Percentiles rank a stretch among this genome's conserved stretches.
Conservation (phyloP, 2,797 vertebrate genomes). For the Gymnoscopelus microlampas region DNA sequence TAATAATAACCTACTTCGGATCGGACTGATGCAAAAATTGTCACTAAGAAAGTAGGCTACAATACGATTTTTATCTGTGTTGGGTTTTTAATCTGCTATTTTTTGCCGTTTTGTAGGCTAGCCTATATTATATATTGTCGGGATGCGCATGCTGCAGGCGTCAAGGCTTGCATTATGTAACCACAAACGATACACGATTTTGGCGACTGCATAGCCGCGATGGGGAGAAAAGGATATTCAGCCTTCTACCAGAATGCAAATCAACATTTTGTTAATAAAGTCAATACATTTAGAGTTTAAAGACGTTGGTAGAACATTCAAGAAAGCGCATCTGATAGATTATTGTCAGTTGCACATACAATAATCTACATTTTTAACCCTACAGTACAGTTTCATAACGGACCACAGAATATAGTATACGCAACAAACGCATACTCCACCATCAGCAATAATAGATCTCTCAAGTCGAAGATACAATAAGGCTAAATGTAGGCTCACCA, state of each 20-base stretch:
- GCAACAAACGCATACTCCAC: background rate
- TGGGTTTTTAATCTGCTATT: slow-evolving; percentile 33
- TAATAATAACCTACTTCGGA: background rate
- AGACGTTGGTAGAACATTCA: too few species aligned
- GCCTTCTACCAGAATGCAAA: background rate
- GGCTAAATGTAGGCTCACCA: slow-evolving; percentile 66
- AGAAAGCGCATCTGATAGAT: too few species aligned
- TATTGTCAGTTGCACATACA: too few species aligned
- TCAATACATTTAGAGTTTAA: too few species aligned
- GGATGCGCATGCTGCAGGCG: slow-evolving; percentile 3
- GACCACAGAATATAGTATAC: background rate
- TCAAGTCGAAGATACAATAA: background rate
- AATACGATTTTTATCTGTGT: background rate
- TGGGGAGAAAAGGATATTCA: too few species aligned
- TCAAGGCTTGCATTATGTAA: slow-evolving; percentile 69
- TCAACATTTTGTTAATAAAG: background rate
- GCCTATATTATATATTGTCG: slow-evolving; percentile 22
- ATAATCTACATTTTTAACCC: too few species aligned
- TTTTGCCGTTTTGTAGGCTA: background rate
- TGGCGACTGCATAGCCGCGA: too few species aligned
- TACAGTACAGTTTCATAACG: too few species aligned
- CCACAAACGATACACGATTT: slow-evolving; percentile 13
- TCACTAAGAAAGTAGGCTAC: background rate
- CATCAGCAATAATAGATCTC: background rate
- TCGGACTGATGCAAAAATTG: background rate